Evolutionary conservation across 2,113 vertebrate genomes (phyloP), one percentile per base, ranked within the genome.

Genomic region (Atractosteus spatula): DNA sequence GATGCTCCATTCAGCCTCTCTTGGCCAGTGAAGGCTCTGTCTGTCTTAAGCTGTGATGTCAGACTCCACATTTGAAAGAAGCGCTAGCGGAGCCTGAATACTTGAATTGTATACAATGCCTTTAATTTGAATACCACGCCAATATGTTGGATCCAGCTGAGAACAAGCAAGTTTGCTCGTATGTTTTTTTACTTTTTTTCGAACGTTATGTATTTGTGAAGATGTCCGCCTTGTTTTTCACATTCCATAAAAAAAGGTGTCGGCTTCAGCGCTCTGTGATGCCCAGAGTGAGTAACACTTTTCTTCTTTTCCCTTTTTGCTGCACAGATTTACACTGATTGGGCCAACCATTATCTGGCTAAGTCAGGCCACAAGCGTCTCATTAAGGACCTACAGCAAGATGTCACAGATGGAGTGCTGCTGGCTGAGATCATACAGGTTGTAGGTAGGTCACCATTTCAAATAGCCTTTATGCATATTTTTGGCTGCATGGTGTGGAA

Each of bases 341-440:
- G 97, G 97, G 97, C 97, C 77, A 99, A 99, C 87, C 97, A 99
- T 78, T 99, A 99, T 77, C 91, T 99, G 56, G 95, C 95, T 70
- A 98, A 96, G 87, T 99, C 97, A 0, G 97, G 97, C 82, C 94
- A 97, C 87, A 97, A 95, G 83, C 95, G 96, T 3, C 92, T 99
- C 82, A 99, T 99, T 88, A 97, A 94, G 84, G 97, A 98, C 82
- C 92, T 98, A 44, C 97, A 99, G 86, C 96, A 97, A 77, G 97
- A 99, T 90, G 96, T 98, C 70, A 94, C 94, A 0, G 97, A 99
- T 43, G 97, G 97, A 3, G 97, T 99, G 56, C 89, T 99, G 78
- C 85, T 99, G 84, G 97, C 97, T 10, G 96, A 99, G 90, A 96
- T 99, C 81, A 99, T 99, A 76, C 96, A 99, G 84, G 97, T 98